phyloP scores from a whole-genome alignment of 2,888 invertebrate species.

The Euplagia quadripunctaria region DNA sequence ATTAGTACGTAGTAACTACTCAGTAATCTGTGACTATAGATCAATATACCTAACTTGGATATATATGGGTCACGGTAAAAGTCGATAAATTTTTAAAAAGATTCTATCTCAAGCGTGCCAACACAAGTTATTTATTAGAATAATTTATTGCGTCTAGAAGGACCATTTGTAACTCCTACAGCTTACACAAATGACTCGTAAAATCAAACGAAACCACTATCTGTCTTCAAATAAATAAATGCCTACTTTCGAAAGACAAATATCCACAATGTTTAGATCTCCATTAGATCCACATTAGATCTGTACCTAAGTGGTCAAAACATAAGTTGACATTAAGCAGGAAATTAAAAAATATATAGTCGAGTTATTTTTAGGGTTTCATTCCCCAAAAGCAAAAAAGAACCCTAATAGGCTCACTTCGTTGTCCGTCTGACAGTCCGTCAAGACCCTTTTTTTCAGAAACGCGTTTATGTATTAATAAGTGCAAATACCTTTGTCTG shows the following conservation, averaged over 20 bases:
- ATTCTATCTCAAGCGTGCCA: neutral
- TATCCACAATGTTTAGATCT: neutral
- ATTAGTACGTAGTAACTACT: no score
- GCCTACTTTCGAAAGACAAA: neutral
- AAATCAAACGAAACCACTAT: constrained; percentile 8
- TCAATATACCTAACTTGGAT: neutral
- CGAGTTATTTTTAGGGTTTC: no score
- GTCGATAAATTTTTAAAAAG: neutral
- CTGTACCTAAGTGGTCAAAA: neutral
- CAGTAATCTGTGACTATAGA: neutral
- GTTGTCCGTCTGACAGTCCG: no score
- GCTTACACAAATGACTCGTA: constrained; percentile 12
- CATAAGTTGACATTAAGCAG: neutral
- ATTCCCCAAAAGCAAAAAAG: no score
- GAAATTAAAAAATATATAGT: no score
- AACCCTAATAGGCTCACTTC: no score
- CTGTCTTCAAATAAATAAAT: neutral
- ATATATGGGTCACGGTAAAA: neutral
- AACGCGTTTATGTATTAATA: no score
- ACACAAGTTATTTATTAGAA: constrained; percentile 14
- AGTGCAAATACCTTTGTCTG: no score
- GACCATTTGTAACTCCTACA: constrained; percentile 4
- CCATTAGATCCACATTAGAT: neutral
- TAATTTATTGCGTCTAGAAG: constrained; percentile 1
- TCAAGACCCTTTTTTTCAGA: no score